Conservation (phyloP, 2,888 invertebrate genomes). For the Zygaena filipendulae region DNA sequence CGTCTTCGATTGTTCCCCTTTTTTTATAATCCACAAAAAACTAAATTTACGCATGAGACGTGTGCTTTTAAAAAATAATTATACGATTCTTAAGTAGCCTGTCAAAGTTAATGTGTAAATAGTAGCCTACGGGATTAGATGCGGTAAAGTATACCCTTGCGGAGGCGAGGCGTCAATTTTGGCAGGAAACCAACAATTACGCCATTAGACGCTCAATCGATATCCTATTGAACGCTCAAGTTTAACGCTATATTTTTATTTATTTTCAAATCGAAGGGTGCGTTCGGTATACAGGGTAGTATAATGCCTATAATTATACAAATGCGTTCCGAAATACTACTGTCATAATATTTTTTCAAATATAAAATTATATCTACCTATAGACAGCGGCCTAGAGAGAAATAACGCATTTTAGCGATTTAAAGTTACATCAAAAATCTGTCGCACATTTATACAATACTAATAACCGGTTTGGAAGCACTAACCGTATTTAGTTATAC, state of each 20-base stretch:
- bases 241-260: conserved; percentile 32
- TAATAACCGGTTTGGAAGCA: too few species aligned
- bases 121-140: conserved; percentile 41
- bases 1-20: too few species aligned
- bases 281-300: conserved; percentile 24
- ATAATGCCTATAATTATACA: conserved; percentile 50
- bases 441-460: too few species aligned
- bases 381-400: too few species aligned
- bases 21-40: too few species aligned
- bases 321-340: conserved; percentile 34
- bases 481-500: too few species aligned
- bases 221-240: conserved; percentile 49
- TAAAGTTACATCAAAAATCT: too few species aligned
- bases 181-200: conserved; percentile 52
- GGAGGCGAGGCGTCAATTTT: conserved; percentile 57
- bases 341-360: conserved; percentile 46
- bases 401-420: too few species aligned
- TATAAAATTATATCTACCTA: conserved; percentile 7
- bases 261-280: conserved; percentile 27
- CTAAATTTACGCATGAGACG: conserved; percentile 26
- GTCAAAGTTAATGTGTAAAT: conserved; percentile 66
- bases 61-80: conserved; percentile 45
- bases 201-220: conserved; percentile 61
- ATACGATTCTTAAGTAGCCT: conserved; percentile 55
- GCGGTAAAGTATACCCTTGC: conserved; percentile 34